phyloP scores from a whole-genome alignment of 2,797 vertebrate species.

The Microctenopoma lineatum region DNA sequence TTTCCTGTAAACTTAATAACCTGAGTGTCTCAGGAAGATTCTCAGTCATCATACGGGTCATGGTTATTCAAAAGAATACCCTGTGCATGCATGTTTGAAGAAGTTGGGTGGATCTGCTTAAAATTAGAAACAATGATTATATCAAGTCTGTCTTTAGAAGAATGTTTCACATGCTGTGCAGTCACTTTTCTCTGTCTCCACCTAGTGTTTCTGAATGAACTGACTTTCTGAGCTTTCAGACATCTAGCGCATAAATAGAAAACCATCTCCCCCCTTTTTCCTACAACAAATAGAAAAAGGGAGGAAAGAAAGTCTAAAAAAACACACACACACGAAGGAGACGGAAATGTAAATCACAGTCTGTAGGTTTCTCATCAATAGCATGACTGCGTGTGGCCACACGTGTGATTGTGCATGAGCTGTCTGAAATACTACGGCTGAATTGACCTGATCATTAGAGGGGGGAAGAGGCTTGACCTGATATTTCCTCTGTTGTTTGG shows the following conservation, averaged over 20 bases:
- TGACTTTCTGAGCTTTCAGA: conserved; percentile 29
- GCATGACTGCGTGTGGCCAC: conserved; percentile 17
- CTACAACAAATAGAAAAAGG: conserved; percentile 31
- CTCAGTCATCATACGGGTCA: too few species aligned
- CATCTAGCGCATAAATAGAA: conserved; percentile 58
- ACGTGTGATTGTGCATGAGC: conserved; percentile 65
- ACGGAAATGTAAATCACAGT: conserved; percentile 65
- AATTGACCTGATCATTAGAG: conserved; percentile 82
- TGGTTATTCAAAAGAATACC: background rate
- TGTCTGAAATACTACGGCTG: conserved; percentile 69
- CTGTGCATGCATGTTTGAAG: background rate
- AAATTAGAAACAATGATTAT: background rate
- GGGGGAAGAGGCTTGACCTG: conserved; percentile 84
- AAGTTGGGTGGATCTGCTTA: background rate
- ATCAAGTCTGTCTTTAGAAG: conserved; percentile 4
- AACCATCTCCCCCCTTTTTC: conserved; percentile 46
- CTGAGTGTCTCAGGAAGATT: background rate
- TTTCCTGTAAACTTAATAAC: conserved; percentile 16
- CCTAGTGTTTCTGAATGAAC: conserved; percentile 74
- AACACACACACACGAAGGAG: conserved; percentile 14
- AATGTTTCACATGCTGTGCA: conserved; percentile 24
- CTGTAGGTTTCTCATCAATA: conserved; percentile 56
- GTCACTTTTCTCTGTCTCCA: conserved; percentile 80
- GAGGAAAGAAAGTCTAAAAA: conserved; percentile 50
- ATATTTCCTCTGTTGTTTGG: conserved; percentile 90